These are phyloP conservation scores for Macrosiphum euphorbiae DNA, from an alignment of 2,888 invertebrate genomes.

Conservation along the genomic window DNA sequence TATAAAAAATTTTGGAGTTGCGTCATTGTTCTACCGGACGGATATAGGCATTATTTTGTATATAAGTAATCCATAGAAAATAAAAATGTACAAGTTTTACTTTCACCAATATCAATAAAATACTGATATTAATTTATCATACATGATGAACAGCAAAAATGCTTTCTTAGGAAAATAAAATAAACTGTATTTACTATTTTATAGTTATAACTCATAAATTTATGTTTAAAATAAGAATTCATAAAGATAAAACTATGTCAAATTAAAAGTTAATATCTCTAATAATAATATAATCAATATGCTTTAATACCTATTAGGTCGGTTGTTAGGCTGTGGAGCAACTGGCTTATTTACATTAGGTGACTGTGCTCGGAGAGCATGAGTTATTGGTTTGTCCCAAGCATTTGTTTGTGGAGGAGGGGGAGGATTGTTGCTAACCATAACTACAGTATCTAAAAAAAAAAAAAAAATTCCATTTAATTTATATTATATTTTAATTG, in stretches of 20 bases:
- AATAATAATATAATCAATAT: not conserved
- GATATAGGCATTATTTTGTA: not conserved
- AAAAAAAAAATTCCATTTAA: not conserved
- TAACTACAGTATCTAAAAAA: conserved; percentile 68
- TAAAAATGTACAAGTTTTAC: not conserved
- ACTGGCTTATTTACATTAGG: conserved; percentile 67
- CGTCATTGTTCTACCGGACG: no score
- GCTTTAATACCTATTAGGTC: conserved; percentile 51
- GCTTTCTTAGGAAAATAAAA: not conserved
- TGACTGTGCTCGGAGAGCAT: conserved; percentile 76
- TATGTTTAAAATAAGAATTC: not conserved
- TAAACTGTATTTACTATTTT: not conserved
- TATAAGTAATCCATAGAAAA: not conserved
- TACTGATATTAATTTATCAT: not conserved
- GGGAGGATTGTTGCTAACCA: conserved; percentile 70
- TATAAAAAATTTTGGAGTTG: no score
- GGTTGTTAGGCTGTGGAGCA: conserved; percentile 53
- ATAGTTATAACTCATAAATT: not conserved
- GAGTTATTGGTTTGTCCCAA: conserved; percentile 87
- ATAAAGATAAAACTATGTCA: not conserved
- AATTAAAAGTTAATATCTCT: not conserved
- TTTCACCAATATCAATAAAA: not conserved
- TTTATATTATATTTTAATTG: not conserved
- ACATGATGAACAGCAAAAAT: not conserved
- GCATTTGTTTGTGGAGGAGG: conserved; percentile 84